These are phyloP conservation scores for Rhodeus uyekii DNA, from an alignment of 2,797 vertebrate genomes.

Conservation along the genomic window DNA sequence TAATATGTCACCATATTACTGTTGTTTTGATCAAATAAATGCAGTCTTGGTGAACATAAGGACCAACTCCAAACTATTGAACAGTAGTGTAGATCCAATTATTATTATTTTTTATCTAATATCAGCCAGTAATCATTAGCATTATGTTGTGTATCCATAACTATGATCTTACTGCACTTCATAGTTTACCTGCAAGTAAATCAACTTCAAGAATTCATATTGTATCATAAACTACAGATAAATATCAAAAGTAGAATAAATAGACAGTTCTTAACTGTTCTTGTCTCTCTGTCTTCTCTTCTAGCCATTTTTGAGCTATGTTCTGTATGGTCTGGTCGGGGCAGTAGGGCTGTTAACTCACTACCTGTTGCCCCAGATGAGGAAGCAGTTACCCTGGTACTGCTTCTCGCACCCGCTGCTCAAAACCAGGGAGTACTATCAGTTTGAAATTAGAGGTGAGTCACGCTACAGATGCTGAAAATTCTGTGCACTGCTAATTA, in stretches of 20 bases:
- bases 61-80: background rate
- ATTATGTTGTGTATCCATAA: background rate
- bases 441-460: constrained; percentile 97
- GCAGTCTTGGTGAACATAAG: background rate
- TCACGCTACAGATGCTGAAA: constrained; percentile 17
- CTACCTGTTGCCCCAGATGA: constrained; percentile 94
- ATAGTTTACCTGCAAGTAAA: background rate
- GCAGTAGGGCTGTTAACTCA: constrained; percentile 91
- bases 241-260: background rate
- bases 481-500: background rate
- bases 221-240: background rate
- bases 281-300: constrained; percentile 50
- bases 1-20: background rate
- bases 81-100: too few species aligned
- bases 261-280: background rate
- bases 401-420: constrained; percentile 97
- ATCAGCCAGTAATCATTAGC: background rate
- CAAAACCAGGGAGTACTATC: constrained; percentile 95
- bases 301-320: constrained; percentile 94
- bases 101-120: too few species aligned
- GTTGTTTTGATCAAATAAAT: background rate
- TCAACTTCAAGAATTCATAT: background rate
- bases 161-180: background rate
- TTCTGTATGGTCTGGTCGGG: constrained; percentile 90
- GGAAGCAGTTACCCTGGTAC: constrained; percentile 98